Percentiles rank a stretch among this genome's conserved stretches.
These are phyloP conservation scores for Peromyscus leucopus DNA, from an alignment of 2,113 vertebrate genomes.

Conservation along the genomic window DNA sequence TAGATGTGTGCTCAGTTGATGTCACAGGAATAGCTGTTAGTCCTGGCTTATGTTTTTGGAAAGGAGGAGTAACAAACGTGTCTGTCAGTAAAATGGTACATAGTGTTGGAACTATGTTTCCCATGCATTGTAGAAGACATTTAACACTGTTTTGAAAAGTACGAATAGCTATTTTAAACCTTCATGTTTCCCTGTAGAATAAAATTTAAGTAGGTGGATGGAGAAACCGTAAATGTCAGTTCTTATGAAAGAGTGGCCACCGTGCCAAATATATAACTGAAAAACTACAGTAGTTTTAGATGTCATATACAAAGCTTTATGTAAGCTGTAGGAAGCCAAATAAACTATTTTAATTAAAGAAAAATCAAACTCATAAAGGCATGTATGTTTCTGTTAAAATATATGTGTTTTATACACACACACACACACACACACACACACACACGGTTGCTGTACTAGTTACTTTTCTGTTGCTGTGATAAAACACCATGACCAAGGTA, in stretches of 20 bases:
- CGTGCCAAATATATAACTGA: not conserved
- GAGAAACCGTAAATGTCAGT: conserved; percentile 10
- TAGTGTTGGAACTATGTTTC: conserved; percentile 31
- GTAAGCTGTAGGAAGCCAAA: not conserved
- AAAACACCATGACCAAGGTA: not conserved
- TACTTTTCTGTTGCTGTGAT: not conserved
- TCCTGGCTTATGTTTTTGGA: not conserved
- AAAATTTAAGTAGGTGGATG: conserved; percentile 10
- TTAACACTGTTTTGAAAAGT: conserved; percentile 43
- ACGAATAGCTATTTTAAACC: conserved; percentile 17
- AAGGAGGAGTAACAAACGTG: not conserved
- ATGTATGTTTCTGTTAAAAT: not conserved
- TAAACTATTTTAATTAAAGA: conserved; percentile 39
- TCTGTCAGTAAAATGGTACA: not conserved
- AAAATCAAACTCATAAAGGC: not conserved
- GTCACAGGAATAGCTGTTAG: not conserved
- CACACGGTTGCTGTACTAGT: not conserved
- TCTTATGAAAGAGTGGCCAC: conserved; percentile 19
- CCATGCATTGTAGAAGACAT: not conserved
- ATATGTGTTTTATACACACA: not conserved
- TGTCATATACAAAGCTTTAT: conserved; percentile 8
- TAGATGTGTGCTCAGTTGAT: conserved; percentile 24
- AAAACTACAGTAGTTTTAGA: not conserved
- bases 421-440: not conserved
- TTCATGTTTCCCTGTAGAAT: not conserved